Evolutionary conservation across 2,888 invertebrate genomes (phyloP), one percentile per base, ranked within the genome.

Genomic region (Drosophila greeni): DNA sequence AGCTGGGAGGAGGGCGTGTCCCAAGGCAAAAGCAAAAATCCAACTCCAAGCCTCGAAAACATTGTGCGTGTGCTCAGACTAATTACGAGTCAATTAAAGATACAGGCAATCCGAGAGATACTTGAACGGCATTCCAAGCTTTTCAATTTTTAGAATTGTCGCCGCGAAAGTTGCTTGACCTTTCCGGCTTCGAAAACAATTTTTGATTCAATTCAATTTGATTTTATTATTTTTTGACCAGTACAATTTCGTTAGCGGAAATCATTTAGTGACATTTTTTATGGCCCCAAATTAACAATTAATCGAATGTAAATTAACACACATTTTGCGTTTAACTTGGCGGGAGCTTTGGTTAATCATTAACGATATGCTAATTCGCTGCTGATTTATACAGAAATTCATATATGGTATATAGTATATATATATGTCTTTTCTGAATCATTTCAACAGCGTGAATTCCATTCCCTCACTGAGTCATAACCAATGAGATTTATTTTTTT

Each of bases 131-230:
- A 65, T 52, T 39, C 51, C 47, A 33, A 51, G 47, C 39, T 43
- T 47, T 70, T 64, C 56, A 64, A 51, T 72, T 75, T 75, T 76
- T 70, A 76, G 83, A 76, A 69, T 69, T 64, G 68, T 52, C 43
- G 70, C 36, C 55, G 51, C 65, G 64, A 83, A 78, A 83, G 78
- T 79, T 75, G 65, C 49, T 47, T 60, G 74, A 83, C 75, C 78
- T 78, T 65, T 75, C 67, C 2, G 20, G 20, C 20, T 12, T 23
- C 23, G 23, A 11, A 20, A 20, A 20, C 18, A 29, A 29, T 14
- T 24, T 26, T 16, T 26, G 5, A 24, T 42, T 26, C 18, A 29
- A 29, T 14, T 24, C 3, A 9, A n/a, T 26, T 16, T 26, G 5
- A 24, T 42, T 26, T 43, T 7, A 1, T 29, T 12, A 34, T 24